phyloP scores from a whole-genome alignment of 2,888 invertebrate genomes.

The Steinernema carpocapsae region DNA sequence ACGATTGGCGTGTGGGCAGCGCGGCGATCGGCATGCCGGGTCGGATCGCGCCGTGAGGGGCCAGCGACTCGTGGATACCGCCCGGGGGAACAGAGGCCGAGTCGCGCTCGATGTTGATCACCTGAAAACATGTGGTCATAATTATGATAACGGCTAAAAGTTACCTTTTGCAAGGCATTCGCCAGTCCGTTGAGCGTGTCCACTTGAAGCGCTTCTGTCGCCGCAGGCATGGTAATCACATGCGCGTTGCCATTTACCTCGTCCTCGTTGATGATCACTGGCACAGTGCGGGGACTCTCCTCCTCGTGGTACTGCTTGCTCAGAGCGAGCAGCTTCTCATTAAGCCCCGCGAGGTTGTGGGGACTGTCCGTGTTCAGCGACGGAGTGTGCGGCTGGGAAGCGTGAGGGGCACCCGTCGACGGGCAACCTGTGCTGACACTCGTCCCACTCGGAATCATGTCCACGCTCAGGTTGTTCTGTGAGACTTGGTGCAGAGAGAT shows the following conservation, averaged over 20 bases:
- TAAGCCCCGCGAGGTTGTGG: slow-evolving; percentile 33
- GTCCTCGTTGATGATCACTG: slow-evolving; percentile 1
- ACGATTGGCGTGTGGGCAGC: slow-evolving; percentile 21
- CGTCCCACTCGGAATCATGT: background rate
- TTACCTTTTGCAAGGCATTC: slow-evolving; percentile 58
- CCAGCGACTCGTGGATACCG: slow-evolving; percentile 30
- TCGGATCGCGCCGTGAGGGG: background rate
- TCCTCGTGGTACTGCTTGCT: slow-evolving; percentile 35
- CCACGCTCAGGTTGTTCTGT: slow-evolving; percentile 14
- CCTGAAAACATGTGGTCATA: slow-evolving; percentile 38
- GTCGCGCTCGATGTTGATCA: slow-evolving; percentile 57
- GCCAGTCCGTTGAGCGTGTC: slow-evolving; percentile 63
- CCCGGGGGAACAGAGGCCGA: slow-evolving; percentile 50
- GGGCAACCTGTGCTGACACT: slow-evolving; percentile 18
- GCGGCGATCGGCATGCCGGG: background rate
- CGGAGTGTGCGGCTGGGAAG: slow-evolving; percentile 37
- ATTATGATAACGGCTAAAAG: slow-evolving; percentile 20
- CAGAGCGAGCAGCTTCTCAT: slow-evolving; percentile 35
- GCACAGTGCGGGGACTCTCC: slow-evolving; percentile 27
- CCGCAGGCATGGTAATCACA: slow-evolving; percentile 14
- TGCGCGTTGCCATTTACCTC: slow-evolving; percentile 2
- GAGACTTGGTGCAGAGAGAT: background rate
- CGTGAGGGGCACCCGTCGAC: slow-evolving; percentile 18
- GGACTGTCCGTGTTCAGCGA: slow-evolving; percentile 5
- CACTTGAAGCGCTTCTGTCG: slow-evolving; percentile 50